phyloP scores from a whole-genome alignment of 1,140 invertebrate species.

The Telenomus remus region DNA sequence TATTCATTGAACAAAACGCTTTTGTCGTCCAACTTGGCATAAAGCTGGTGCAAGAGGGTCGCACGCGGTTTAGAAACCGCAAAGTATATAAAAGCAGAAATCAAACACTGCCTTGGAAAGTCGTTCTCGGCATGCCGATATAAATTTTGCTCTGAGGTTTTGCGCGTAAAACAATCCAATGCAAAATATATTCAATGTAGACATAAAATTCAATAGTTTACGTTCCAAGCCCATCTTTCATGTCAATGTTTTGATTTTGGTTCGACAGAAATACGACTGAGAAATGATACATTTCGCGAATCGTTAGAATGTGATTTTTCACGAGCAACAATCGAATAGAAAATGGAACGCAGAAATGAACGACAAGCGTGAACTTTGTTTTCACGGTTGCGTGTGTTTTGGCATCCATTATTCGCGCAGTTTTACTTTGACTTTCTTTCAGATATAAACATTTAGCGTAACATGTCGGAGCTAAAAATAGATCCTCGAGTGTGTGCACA shows the following conservation, averaged over 20 bases:
- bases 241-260: too few species aligned
- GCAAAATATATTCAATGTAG: background rate
- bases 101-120: slow-evolving; percentile 59
- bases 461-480: slow-evolving; percentile 35
- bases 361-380: too few species aligned
- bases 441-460: slow-evolving; percentile 25
- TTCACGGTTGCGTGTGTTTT: too few species aligned
- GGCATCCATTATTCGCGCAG: slow-evolving; percentile 8
- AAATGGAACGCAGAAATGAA: too few species aligned
- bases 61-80: slow-evolving; percentile 62
- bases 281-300: too few species aligned
- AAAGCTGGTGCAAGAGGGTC: slow-evolving; percentile 61
- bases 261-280: too few species aligned
- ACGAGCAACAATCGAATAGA: too few species aligned
- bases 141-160: slow-evolving; percentile 4
- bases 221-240: too few species aligned
- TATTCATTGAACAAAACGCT: slow-evolving; percentile 68
- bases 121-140: slow-evolving; percentile 22
- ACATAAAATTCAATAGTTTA: too few species aligned
- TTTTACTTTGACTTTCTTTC: slow-evolving; percentile 39
- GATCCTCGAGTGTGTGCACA: slow-evolving; percentile 6
- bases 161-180: background rate
- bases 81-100: slow-evolving; percentile 67
- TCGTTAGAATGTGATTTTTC: too few species aligned
- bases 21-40: slow-evolving; percentile 65